Evolutionary conservation across 2,113 vertebrate species (phyloP), one percentile per base, ranked within the genome.

Genomic region (Sphaerodactylus townsendi): DNA sequence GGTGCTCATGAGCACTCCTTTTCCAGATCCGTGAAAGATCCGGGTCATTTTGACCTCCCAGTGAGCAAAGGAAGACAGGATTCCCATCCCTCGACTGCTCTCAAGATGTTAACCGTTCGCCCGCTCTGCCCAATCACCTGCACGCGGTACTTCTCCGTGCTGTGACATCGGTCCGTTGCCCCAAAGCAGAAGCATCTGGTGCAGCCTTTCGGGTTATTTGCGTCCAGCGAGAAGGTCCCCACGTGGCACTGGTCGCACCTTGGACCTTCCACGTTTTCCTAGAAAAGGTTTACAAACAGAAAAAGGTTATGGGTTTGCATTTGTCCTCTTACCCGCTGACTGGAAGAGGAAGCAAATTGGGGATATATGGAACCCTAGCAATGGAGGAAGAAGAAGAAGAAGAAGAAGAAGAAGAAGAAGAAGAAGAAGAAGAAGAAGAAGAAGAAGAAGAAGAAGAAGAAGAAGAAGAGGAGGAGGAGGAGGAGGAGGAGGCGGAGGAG

Each of bases 111-210:
- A 62, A 37, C 62, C 17, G 5, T 10, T 50, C 69, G 77, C 13
- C 53, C 79, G 4, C 19, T 68, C 4, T 37, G n/a, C 50, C 25
- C 15, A 69, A 85, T 78, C 82, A 99, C 99, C 98, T 98, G 95
- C 0, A 85, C 94, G 53, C 97, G 96, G 71, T 94, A 87, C 2
- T 97, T 97, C 53, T 96, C 90, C 0, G 98, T 96, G 53, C 97
- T 98, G 87, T 95, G 95, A 81, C 99, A 99, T 84, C 97, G 97
- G 75, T 99, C 97, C 0, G 98, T 99, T 0, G 98, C 98, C 3
- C 99, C 98, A 0, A 99, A 99, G 89, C 99, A 99, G 96, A 99
- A 99, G 85, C 99, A 99, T 86, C 98, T 97, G 89, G 98, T 99
- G 94, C 99, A 99, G 77, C 99, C 98, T 77, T 99, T 99, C 1